A percentile compares a stretch with the other conserved stretches of the same genome.
Evolutionary conservation across 2,113 vertebrate species (phyloP).

Genomic region (Scomber japonicus): DNA sequence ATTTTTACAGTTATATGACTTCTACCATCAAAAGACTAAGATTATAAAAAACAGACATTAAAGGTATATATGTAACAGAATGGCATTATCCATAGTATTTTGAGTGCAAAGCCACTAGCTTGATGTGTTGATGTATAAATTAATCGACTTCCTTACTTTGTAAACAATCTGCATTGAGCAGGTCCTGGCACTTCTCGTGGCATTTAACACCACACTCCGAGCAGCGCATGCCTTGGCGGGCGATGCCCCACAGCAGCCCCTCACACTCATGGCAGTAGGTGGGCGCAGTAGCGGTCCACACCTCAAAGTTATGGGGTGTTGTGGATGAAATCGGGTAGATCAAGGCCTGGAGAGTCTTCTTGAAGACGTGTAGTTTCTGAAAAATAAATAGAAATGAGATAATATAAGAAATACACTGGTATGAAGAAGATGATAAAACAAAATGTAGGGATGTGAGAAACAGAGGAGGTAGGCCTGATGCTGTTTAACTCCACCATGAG

Average conservation of each 20-base stretch:
- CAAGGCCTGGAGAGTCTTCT: slow-evolving; percentile 96
- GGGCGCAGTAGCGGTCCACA: slow-evolving; percentile 97
- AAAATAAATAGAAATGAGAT: slow-evolving; percentile 18
- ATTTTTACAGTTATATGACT: too few relatives aligned
- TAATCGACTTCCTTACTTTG: slow-evolving; percentile 89
- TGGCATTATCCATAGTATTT: neutral
- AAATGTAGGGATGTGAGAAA: neutral
- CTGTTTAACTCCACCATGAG: slow-evolving; percentile 22
- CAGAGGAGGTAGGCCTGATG: neutral
- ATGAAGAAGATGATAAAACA: slow-evolving; percentile 2
- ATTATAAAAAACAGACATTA: too few relatives aligned
- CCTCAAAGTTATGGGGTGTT: slow-evolving; percentile 97
- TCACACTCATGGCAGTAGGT: slow-evolving; percentile 99
- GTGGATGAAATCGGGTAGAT: slow-evolving; percentile 99
- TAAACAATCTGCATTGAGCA: slow-evolving; percentile 97
- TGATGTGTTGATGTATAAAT: neutral
- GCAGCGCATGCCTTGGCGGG: slow-evolving; percentile 97
- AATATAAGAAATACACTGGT: neutral
- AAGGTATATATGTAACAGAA: too few relatives aligned
- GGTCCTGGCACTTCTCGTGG: slow-evolving; percentile 98
- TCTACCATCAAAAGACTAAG: too few relatives aligned
- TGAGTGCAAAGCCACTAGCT: neutral
- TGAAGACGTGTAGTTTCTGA: slow-evolving; percentile 97
- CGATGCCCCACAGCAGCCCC: slow-evolving; percentile 97
- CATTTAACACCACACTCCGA: slow-evolving; percentile 97